These are phyloP conservation scores for Excalfactoria chinensis DNA, from an alignment of 2,113 vertebrate species.

Conservation along the genomic window DNA sequence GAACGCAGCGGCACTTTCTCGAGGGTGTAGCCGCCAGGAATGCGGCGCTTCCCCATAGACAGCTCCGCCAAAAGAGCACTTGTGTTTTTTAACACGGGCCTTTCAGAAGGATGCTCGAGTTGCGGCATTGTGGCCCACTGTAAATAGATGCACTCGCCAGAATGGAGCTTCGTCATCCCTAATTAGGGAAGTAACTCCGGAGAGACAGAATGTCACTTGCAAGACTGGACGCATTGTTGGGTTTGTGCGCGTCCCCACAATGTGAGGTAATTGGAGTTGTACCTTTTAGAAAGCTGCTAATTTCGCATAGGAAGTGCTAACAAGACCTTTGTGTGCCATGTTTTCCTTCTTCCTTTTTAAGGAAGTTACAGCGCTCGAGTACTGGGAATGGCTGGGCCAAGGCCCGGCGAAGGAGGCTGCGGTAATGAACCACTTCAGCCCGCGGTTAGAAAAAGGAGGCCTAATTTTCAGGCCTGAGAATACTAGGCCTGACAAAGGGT, in stretches of 20 bases:
- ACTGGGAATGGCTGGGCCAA: constrained; percentile 93
- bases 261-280: constrained; percentile 99
- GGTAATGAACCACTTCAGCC: constrained; percentile 99
- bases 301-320: constrained; percentile 99
- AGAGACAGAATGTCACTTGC: constrained; percentile 90
- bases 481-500: constrained; percentile 97
- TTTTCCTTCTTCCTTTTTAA: constrained; percentile 97
- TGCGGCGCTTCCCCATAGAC: constrained; percentile 83
- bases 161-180: constrained; percentile 95
- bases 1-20: constrained; percentile 79
- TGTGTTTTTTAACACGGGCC: constrained; percentile 93
- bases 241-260: constrained; percentile 90
- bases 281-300: constrained; percentile 99
- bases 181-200: constrained; percentile 98
- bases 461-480: constrained; percentile 98
- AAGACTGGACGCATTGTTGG: constrained; percentile 83
- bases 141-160: constrained; percentile 94
- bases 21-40: constrained; percentile 86
- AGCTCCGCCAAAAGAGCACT: constrained; percentile 89
- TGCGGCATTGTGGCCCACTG: constrained; percentile 86
- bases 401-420: constrained; percentile 91
- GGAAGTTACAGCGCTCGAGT: constrained; percentile 95
- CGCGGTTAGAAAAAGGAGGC: constrained; percentile 93
- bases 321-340: constrained; percentile 99
- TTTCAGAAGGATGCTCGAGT: constrained; percentile 88